Percentiles rank a stretch among this genome's conserved stretches.
These are phyloP conservation scores for Neosalanx taihuensis DNA, from an alignment of 2,797 vertebrate genomes.

Conservation along the genomic window DNA sequence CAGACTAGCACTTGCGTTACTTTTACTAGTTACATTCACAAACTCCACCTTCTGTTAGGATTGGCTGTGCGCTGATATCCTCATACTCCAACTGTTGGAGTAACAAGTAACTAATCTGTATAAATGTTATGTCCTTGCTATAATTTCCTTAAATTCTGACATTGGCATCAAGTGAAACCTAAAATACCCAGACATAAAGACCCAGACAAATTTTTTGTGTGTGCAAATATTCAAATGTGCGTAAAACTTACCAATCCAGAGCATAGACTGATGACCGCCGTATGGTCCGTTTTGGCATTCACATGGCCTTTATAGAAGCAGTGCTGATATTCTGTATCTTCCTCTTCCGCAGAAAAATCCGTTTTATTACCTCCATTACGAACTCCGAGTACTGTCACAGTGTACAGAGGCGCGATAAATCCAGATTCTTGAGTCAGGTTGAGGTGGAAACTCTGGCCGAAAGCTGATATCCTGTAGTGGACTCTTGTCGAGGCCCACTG, in stretches of 20 bases:
- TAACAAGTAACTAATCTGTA: too few relatives aligned
- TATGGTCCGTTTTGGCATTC: conserved; percentile 85
- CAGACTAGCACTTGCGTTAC: too few relatives aligned
- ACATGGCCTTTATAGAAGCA: conserved; percentile 98
- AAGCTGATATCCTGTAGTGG: conserved; percentile 91
- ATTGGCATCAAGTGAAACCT: conserved; percentile 1
- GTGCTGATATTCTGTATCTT: conserved; percentile 87
- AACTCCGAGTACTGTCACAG: conserved; percentile 86
- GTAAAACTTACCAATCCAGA: conserved; percentile 92
- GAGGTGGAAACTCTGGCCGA: conserved; percentile 89
- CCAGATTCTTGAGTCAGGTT: conserved; percentile 91
- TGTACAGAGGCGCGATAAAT: conserved; percentile 96
- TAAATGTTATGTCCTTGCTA: too few relatives aligned
- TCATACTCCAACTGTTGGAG: too few relatives aligned
- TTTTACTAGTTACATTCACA: too few relatives aligned
- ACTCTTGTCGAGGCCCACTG: conserved; percentile 82
- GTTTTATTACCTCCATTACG: conserved; percentile 75
- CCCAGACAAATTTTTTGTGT: conserved; percentile 3
- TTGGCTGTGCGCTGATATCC: too few relatives aligned
- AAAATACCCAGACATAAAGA: conserved; percentile 23
- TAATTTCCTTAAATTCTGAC: too few relatives aligned
- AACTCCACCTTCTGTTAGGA: too few relatives aligned
- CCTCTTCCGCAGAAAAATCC: conserved; percentile 67
- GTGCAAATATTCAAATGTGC: conserved; percentile 32
- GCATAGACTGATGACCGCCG: conserved; percentile 95